Percentiles rank a stretch among this genome's conserved stretches.
phyloP scores from a whole-genome alignment of 2,797 vertebrate genomes.

The Pristis pectinata region DNA sequence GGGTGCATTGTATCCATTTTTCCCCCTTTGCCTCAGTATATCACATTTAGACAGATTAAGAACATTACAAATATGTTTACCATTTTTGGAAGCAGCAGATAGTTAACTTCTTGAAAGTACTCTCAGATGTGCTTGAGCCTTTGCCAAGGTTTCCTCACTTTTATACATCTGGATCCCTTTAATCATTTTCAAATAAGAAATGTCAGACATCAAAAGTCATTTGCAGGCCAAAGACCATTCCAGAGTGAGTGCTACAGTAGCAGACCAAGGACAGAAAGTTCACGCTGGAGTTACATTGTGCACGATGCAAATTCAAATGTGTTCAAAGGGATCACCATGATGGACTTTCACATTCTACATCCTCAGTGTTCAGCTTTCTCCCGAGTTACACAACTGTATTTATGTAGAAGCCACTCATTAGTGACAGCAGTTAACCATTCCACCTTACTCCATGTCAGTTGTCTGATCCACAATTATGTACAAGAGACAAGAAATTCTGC shows the following conservation, averaged over 20 bases:
- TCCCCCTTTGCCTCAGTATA: background rate
- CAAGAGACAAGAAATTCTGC: no score
- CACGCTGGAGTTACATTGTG: background rate
- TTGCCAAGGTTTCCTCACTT: background rate
- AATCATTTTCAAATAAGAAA: background rate
- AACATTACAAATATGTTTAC: background rate
- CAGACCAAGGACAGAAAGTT: background rate
- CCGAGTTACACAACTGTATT: background rate
- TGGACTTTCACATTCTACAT: background rate
- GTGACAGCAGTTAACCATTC: background rate
- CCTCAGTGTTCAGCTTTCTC: background rate
- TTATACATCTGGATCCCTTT: background rate
- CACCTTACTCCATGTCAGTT: background rate
- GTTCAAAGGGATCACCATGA: background rate
- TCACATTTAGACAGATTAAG: background rate
- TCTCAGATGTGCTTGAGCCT: background rate
- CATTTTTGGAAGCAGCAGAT: constrained; percentile 8
- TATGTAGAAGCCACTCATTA: background rate
- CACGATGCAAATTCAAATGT: background rate
- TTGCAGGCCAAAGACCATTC: background rate
- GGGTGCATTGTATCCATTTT: background rate
- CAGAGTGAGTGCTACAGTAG: background rate
- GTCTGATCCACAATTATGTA: background rate
- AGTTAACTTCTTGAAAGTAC: background rate
- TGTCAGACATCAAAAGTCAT: background rate